A percentile compares a stretch with the other conserved stretches of the same genome.
Evolutionary conservation across 2,888 invertebrate species (phyloP).

Genomic region (Orthosia incerta): DNA sequence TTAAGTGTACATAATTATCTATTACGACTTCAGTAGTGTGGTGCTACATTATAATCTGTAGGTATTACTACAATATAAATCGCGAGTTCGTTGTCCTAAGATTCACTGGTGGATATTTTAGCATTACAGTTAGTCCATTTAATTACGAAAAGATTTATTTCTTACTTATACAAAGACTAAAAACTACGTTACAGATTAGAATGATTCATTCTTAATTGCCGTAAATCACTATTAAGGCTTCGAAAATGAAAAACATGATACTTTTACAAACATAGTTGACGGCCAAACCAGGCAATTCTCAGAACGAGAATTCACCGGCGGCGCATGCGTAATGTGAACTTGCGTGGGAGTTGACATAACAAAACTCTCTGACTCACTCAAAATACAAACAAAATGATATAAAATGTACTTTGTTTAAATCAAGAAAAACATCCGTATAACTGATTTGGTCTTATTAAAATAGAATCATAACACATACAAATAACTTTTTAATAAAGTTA

Average conservation of each 20-base stretch:
- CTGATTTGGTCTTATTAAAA: conserved; percentile 17
- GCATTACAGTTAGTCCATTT: conserved; percentile 22
- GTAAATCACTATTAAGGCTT: not conserved
- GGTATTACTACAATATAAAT: conserved; percentile 16
- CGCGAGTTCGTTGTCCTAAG: conserved; percentile 37
- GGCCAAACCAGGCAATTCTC: conserved; percentile 61
- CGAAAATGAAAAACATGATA: not conserved
- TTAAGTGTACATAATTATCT: conserved; percentile 9
- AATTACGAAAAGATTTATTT: not conserved
- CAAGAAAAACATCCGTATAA: conserved; percentile 10
- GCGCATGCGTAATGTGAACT: conserved; percentile 71
- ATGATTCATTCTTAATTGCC: not conserved
- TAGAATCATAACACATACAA: conserved; percentile 26
- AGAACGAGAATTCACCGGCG: conserved; percentile 66
- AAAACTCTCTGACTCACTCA: conserved; percentile 61
- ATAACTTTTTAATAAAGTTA: conserved; percentile 1
- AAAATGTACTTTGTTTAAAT: conserved; percentile 19
- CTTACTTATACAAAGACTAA: not conserved
- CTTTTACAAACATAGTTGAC: conserved; percentile 11
- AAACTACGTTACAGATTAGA: not conserved
- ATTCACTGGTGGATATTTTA: conserved; percentile 7
- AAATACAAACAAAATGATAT: conserved; percentile 43
- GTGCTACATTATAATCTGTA: not conserved
- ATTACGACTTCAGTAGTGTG: not conserved
- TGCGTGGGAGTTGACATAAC: conserved; percentile 74